phyloP scores from a whole-genome alignment of 2,888 invertebrate species.

The Julus scandinavius region DNA sequence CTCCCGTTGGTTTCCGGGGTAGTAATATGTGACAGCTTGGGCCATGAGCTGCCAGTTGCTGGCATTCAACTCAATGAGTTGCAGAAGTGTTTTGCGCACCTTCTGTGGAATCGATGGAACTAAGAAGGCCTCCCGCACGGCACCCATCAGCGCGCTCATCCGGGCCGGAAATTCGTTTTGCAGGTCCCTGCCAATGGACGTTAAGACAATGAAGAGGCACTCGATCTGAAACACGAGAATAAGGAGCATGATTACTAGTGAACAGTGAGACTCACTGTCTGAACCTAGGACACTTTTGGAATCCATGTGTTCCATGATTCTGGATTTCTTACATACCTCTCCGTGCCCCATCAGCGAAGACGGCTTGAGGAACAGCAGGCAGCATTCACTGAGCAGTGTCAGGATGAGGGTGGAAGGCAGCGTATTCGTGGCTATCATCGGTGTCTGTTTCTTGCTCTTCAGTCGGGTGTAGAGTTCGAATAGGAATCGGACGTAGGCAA shows the following conservation, averaged over 20 bases:
- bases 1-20: constrained; percentile 58
- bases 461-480: constrained; percentile 91
- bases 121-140: constrained; percentile 86
- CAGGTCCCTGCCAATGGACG: constrained; percentile 87
- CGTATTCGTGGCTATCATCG: constrained; percentile 52
- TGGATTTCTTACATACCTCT: constrained; percentile 71
- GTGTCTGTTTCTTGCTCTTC: constrained; percentile 71
- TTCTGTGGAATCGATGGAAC: constrained; percentile 74
- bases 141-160: constrained; percentile 80
- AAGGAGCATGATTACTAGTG: too few species aligned
- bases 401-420: constrained; percentile 81
- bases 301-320: too few species aligned
- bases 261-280: too few species aligned
- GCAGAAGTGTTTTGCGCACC: constrained; percentile 84
- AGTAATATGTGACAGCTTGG: constrained; percentile 87
- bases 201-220: constrained; percentile 87
- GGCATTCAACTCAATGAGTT: constrained; percentile 89
- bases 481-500: constrained; percentile 87
- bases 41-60: constrained; percentile 91
- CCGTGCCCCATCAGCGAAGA: constrained; percentile 80
- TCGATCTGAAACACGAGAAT: constrained; percentile 73
- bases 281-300: too few species aligned
- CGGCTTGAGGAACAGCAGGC: constrained; percentile 85
- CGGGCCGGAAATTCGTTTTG: constrained; percentile 84
- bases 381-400: constrained; percentile 87